Percentiles rank a stretch among this genome's conserved stretches.
Conservation (phyloP, 2,888 invertebrate species). For the Mellilla xanthometata region DNA sequence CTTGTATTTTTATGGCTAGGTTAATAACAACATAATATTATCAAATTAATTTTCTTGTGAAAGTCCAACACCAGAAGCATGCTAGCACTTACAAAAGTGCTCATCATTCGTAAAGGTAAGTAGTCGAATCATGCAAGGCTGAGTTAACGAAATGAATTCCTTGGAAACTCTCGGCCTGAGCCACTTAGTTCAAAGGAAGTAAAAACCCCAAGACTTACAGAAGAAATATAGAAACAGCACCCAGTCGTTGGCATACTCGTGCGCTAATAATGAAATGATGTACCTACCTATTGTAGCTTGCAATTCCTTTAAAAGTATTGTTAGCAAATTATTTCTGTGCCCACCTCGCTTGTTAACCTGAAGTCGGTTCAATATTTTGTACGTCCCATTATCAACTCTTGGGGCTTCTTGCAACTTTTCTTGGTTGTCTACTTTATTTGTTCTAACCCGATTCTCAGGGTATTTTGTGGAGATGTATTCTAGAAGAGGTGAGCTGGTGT, state of each 20-base stretch:
- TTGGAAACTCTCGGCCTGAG: too few relatives aligned
- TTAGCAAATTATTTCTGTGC: conserved; percentile 29
- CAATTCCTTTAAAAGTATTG: conserved; percentile 29
- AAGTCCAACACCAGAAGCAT: too few relatives aligned
- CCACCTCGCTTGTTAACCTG: conserved; percentile 32
- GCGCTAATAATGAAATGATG: not conserved
- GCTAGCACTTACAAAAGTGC: too few relatives aligned
- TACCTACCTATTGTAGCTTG: conserved; percentile 29
- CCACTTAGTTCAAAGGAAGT: too few relatives aligned
- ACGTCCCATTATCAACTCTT: conserved; percentile 22
- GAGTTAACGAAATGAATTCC: too few relatives aligned
- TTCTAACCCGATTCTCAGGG: conserved; percentile 18
- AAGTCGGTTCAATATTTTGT: conserved; percentile 12
- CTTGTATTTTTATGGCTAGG: too few relatives aligned
- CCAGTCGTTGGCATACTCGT: not conserved
- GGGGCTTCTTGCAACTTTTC: conserved; percentile 12
- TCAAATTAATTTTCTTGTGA: too few relatives aligned
- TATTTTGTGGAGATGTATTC: conserved; percentile 9
- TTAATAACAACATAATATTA: too few relatives aligned
- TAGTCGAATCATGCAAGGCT: too few relatives aligned
- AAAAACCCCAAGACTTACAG: too few relatives aligned
- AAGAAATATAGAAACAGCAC: not conserved
- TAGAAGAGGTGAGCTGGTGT: conserved; percentile 1
- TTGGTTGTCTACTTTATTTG: conserved; percentile 18
- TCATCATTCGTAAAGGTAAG: too few relatives aligned